Percentiles rank a stretch among this genome's conserved stretches.
These are phyloP conservation scores for Drosophila infuscata DNA, from an alignment of 2,888 invertebrate species.

Conservation along the genomic window DNA sequence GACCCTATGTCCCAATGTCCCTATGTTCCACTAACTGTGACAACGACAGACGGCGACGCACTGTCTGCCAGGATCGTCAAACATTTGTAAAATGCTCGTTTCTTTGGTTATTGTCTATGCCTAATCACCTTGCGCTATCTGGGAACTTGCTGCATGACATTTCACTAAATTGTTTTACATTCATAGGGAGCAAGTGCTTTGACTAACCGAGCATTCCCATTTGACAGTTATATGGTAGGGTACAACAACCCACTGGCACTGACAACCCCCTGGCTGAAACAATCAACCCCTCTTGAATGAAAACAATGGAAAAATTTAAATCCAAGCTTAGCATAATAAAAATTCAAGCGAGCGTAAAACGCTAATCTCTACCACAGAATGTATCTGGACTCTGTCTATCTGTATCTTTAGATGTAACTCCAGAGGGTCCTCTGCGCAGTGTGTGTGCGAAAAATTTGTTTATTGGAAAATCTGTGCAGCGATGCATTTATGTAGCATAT, in stretches of 20 bases:
- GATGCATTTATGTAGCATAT: conserved; percentile 55
- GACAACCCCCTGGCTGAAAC: conserved; percentile 45
- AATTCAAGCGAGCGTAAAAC: conserved; percentile 85
- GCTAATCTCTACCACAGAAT: conserved; percentile 81
- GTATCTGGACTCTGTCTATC: conserved; percentile 28
- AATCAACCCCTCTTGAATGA: conserved; percentile 71
- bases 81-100: neutral
- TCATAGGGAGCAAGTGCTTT: conserved; percentile 31
- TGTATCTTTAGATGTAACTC: conserved; percentile 37
- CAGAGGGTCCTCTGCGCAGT: conserved; percentile 38
- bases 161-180: conserved; percentile 46
- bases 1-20: conserved; percentile 14
- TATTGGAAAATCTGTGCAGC: conserved; percentile 77
- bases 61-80: conserved; percentile 69
- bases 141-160: conserved; percentile 38
- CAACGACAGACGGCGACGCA: conserved; percentile 56
- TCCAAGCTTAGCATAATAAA: conserved; percentile 82
- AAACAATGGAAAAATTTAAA: conserved; percentile 74
- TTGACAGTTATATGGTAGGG: conserved; percentile 29
- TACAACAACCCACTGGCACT: conserved; percentile 15
- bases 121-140: conserved; percentile 51
- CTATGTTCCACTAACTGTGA: conserved; percentile 26
- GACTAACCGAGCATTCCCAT: neutral
- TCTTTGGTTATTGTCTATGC: conserved; percentile 25
- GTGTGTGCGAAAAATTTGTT: conserved; percentile 64